Evolutionary conservation across 2,113 vertebrate species (phyloP).

Genomic region (Takifugu flavidus): DNA sequence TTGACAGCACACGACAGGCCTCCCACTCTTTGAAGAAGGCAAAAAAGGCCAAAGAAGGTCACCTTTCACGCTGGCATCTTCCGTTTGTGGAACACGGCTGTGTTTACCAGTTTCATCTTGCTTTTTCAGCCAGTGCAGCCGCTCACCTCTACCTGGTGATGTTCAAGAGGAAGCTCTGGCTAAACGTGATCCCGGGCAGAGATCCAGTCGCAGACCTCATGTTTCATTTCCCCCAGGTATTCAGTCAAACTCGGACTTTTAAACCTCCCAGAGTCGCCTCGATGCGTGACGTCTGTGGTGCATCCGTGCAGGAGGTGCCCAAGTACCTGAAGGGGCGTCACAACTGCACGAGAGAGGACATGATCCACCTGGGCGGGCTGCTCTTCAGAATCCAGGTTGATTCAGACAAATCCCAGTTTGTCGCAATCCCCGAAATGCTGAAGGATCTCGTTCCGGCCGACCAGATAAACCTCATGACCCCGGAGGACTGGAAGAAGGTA

Average conservation of each 20-base stretch:
- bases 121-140: constrained; percentile 54
- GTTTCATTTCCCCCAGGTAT: constrained; percentile 92
- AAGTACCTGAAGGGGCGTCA: constrained; percentile 89
- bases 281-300: neutral
- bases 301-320: constrained; percentile 79
- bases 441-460: constrained; percentile 84
- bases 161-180: constrained; percentile 93
- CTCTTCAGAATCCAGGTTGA: constrained; percentile 82
- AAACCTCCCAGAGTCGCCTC: neutral
- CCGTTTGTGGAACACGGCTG: neutral
- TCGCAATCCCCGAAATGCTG: constrained; percentile 82
- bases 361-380: constrained; percentile 79
- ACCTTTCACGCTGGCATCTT: neutral
- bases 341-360: constrained; percentile 82
- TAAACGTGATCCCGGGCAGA: constrained; percentile 85
- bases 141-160: constrained; percentile 77
- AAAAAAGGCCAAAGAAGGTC: constrained; percentile 83
- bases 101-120: neutral
- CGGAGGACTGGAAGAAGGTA: constrained; percentile 94
- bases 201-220: constrained; percentile 83
- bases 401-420: constrained; percentile 77
- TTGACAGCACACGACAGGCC: constrained; percentile 84
- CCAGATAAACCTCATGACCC: constrained; percentile 73
- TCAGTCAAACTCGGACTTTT: neutral
- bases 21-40: constrained; percentile 79